Conservation (phyloP, 2,888 invertebrate species). For the Gnatocerus cornutus region DNA sequence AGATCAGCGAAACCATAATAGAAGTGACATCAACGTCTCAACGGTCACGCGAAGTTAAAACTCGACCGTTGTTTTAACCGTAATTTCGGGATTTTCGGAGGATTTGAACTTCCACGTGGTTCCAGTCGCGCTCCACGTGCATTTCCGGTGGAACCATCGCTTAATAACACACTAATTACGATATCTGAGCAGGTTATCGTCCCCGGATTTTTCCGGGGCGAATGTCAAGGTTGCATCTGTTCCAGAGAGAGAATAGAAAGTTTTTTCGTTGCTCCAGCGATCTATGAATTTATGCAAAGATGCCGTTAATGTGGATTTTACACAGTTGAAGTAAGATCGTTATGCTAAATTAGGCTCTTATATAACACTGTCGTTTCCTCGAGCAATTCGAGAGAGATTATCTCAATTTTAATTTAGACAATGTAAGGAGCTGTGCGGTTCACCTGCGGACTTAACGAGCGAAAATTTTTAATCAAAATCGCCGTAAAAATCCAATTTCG, state of each 20-base stretch:
- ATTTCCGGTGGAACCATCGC: constrained; percentile 49
- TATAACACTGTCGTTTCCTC: constrained; percentile 9
- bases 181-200: constrained; percentile 54
- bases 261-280: constrained; percentile 6
- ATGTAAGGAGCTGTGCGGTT: neutral
- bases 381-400: constrained; percentile 5
- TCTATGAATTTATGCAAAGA: constrained; percentile 10
- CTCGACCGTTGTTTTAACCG: constrained; percentile 28
- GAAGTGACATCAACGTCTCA: constrained; percentile 24
- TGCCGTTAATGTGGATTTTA: constrained; percentile 1
- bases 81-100: constrained; percentile 20
- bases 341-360: constrained; percentile 14
- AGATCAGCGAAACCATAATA: neutral
- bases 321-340: neutral
- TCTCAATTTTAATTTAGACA: constrained; percentile 5
- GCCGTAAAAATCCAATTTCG: neutral
- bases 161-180: constrained; percentile 28
- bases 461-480: constrained; percentile 5
- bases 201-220: constrained; percentile 54
- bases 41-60: constrained; percentile 17
- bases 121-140: constrained; percentile 60
- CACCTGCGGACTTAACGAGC: neutral
- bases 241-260: constrained; percentile 1
- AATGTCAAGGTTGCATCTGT: constrained; percentile 21
- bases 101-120: constrained; percentile 18